These are phyloP conservation scores for Phaethornis superciliosus DNA, from an alignment of 2,113 vertebrate species.

Conservation along the genomic window DNA sequence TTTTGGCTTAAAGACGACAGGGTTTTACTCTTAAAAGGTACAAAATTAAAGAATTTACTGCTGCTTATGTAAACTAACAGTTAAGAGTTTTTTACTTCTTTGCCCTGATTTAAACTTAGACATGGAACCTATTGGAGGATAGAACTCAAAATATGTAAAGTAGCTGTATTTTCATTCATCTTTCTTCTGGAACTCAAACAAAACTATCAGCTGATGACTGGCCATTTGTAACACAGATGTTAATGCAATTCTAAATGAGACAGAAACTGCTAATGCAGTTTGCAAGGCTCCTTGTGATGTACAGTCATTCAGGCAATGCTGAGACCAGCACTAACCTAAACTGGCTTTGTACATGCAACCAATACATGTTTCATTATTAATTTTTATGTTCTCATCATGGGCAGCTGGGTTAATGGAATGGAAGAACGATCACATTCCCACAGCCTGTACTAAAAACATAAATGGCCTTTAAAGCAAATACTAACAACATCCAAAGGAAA, in stretches of 20 bases:
- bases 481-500: constrained; percentile 1
- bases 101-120: not conserved
- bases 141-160: not conserved
- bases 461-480: constrained; percentile 11
- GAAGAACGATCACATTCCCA: not conserved
- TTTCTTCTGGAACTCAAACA: constrained; percentile 10
- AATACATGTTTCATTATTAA: not conserved
- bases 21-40: not conserved
- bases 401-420: constrained; percentile 29
- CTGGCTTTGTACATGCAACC: not conserved
- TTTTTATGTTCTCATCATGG: not conserved
- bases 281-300: not conserved
- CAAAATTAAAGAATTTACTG: not conserved
- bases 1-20: not conserved
- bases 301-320: not conserved
- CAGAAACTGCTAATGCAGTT: not conserved
- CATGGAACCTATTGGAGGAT: not conserved
- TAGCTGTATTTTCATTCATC: not conserved
- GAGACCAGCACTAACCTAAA: not conserved
- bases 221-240: constrained; percentile 24
- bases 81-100: not conserved
- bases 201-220: constrained; percentile 1
- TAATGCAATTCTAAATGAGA: constrained; percentile 17
- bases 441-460: not conserved
- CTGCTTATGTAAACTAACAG: not conserved